These are phyloP conservation scores for Tetrao urogallus DNA, from an alignment of 2,113 vertebrate genomes.

Conservation along the genomic window DNA sequence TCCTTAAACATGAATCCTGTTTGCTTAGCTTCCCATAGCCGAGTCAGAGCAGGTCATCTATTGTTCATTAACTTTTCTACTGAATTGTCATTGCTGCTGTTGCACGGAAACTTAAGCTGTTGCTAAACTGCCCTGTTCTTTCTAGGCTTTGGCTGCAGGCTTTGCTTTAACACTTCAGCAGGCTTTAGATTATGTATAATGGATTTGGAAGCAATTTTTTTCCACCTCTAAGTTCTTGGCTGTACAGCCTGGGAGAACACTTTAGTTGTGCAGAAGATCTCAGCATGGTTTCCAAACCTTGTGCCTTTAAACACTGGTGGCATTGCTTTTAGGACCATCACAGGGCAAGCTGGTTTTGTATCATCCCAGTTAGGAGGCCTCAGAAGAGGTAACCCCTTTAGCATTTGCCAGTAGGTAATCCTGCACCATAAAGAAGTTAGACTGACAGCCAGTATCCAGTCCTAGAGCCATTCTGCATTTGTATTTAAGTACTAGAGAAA, in stretches of 20 bases:
- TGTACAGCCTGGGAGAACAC: not conserved
- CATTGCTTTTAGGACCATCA: not conserved
- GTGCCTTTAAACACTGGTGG: not conserved
- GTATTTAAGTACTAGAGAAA: accelerated
- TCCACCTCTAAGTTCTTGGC: not conserved
- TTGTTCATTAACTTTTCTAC: not conserved
- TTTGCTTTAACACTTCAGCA: not conserved
- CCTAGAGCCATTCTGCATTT: not conserved
- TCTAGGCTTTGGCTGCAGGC: not conserved
- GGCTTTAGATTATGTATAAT: not conserved
- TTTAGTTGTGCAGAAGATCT: not conserved
- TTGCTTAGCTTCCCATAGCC: not conserved
- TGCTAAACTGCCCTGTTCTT: not conserved
- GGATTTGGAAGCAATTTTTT: not conserved
- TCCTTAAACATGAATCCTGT: not conserved
- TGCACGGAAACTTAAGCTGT: not conserved
- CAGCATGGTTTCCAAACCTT: not conserved
- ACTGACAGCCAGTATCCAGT: not conserved
- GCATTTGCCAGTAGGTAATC: not conserved
- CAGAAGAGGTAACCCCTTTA: not conserved
- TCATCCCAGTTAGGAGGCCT: accelerated
- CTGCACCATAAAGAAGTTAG: not conserved
- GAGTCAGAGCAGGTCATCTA: not conserved
- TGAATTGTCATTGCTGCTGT: not conserved
- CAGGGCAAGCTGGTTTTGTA: not conserved